Conservation (phyloP, 2,113 vertebrate species). For the Phalacrocorax pelagicus region DNA sequence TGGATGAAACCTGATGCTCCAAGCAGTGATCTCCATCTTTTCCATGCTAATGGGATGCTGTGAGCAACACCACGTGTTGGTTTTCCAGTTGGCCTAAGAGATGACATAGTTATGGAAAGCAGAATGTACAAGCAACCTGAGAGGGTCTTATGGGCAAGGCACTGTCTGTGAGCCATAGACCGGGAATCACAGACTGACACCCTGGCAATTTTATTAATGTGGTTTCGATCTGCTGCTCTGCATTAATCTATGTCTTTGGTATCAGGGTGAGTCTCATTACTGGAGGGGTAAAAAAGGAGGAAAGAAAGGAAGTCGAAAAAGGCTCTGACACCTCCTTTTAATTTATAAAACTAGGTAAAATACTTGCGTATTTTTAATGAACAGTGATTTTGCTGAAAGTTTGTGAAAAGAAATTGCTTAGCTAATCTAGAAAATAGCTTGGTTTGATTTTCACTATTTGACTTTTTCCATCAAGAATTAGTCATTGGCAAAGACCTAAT, state of each 20-base stretch:
- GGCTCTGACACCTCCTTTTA: background rate
- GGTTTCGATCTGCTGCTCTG: background rate
- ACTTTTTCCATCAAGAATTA: background rate
- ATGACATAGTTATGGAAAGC: background rate
- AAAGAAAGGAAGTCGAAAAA: background rate
- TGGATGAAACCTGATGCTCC: background rate
- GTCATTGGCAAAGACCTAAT: background rate
- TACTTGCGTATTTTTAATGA: background rate
- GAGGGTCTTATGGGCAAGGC: background rate
- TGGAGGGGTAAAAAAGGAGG: background rate
- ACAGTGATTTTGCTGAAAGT: background rate
- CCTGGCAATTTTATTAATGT: background rate
- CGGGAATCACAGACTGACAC: background rate
- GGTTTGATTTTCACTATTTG: background rate
- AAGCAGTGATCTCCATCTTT: background rate
- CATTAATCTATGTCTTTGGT: background rate
- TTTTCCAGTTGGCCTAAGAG: background rate
- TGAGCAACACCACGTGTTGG: background rate
- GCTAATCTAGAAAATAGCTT: background rate
- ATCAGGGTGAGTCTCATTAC: background rate
- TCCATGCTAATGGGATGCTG: background rate
- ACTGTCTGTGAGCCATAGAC: background rate
- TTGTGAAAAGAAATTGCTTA: background rate
- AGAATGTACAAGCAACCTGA: background rate
- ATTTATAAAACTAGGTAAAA: background rate